A percentile compares a stretch with the other conserved stretches of the same genome.
phyloP scores from a whole-genome alignment of 2,113 vertebrate genomes.

The Corynorhinus townsendii region DNA sequence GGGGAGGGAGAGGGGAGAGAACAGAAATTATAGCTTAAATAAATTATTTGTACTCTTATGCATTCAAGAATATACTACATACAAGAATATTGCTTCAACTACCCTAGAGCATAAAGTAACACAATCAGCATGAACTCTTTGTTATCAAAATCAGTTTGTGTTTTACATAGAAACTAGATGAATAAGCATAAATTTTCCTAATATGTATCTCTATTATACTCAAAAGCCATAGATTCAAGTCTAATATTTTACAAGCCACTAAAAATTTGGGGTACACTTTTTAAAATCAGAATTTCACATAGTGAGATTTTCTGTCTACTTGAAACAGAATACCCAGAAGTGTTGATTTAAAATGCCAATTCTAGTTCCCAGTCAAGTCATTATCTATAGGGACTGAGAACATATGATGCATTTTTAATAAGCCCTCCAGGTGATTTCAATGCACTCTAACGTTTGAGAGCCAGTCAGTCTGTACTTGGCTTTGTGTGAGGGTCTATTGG shows the following conservation, averaged over 20 bases:
- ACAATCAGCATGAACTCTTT: neutral
- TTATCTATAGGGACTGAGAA: neutral
- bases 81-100: neutral
- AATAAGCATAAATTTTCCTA: neutral
- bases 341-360: conserved; percentile 25
- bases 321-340: neutral
- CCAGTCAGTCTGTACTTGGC: neutral
- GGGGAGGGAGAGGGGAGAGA: neutral
- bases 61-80: neutral
- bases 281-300: conserved; percentile 2
- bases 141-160: neutral
- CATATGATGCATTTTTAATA: neutral
- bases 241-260: neutral
- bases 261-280: neutral
- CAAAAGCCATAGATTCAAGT: neutral
- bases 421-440: neutral
- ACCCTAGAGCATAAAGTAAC: neutral
- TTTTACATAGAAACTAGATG: neutral
- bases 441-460: neutral
- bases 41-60: neutral
- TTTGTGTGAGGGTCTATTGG: neutral
- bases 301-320: conserved; percentile 1
- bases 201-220: neutral
- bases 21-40: conserved; percentile 4
- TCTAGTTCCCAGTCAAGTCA: neutral